Conservation (phyloP, 2,888 invertebrate species). For the Galerucella pusilla region DNA sequence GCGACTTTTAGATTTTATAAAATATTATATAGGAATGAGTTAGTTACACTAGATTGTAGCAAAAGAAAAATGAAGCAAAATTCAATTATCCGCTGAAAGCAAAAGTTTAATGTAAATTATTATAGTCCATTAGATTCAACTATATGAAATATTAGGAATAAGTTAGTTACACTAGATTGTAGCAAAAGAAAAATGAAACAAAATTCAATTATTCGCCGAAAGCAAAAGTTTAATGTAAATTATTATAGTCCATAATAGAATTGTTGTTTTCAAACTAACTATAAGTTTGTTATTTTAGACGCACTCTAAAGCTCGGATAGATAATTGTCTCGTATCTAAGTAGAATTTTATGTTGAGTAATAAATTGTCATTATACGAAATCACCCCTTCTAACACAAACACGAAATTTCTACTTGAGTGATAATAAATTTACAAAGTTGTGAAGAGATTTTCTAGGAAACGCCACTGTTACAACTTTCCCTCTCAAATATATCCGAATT, state of each 20-base stretch:
- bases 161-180: no score
- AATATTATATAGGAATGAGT: no score
- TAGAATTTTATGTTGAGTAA: conserved; percentile 7
- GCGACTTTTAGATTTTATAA: no score
- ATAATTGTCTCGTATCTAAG: conserved; percentile 3
- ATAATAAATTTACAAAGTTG: not conserved
- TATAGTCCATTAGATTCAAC: not conserved
- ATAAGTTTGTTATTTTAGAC: not conserved
- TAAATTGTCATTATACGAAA: conserved; percentile 5
- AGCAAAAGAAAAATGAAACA: no score
- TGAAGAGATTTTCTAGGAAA: not conserved
- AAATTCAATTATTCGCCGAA: not conserved
- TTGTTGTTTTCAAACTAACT: not conserved
- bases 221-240: no score
- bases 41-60: no score
- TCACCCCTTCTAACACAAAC: conserved; percentile 9
- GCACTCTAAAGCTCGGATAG: not conserved
- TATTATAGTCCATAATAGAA: not conserved
- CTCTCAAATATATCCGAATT: conserved; percentile 53
- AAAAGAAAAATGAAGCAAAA: no score
- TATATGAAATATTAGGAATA: no score
- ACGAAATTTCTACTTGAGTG: not conserved
- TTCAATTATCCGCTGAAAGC: not conserved
- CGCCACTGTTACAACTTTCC: conserved; percentile 21
- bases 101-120: no score